These are phyloP conservation scores for Augochlora pura DNA, from an alignment of 1,140 invertebrate species.

Conservation along the genomic window DNA sequence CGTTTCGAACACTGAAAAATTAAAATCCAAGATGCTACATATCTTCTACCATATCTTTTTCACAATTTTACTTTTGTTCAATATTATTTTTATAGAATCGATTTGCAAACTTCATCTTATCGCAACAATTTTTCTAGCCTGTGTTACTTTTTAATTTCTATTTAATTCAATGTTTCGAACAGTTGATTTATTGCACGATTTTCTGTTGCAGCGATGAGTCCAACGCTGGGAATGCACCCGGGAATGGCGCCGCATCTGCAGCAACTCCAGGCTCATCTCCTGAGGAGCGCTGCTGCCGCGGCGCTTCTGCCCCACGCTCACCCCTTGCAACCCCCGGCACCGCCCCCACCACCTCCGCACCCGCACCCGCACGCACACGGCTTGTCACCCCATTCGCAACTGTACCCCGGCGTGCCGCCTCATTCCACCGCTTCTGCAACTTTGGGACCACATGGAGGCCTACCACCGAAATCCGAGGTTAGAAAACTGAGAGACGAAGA, in stretches of 20 bases:
- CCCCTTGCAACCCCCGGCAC: constrained; percentile 78
- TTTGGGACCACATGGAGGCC: constrained; percentile 72
- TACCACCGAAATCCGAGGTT: constrained; percentile 78
- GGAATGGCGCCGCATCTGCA: constrained; percentile 86
- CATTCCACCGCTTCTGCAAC: constrained; percentile 74
- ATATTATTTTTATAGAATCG: no score
- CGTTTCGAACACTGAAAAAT: no score
- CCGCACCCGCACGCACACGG: constrained; percentile 70
- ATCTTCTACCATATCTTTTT: no score
- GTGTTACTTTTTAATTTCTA: no score
- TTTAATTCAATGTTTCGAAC: no score
- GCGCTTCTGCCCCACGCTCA: constrained; percentile 81
- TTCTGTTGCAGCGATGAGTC: constrained; percentile 80
- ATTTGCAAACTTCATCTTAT: no score
- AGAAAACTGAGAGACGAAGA: no score
- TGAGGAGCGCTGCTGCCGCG: constrained; percentile 83
- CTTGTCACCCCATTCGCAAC: constrained; percentile 70
- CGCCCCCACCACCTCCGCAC: constrained; percentile 78
- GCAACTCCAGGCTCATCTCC: constrained; percentile 88
- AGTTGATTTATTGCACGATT: neutral
- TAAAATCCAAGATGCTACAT: no score
- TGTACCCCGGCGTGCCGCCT: constrained; percentile 75
- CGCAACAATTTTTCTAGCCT: no score
- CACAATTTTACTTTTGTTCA: no score
- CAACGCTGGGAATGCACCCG: constrained; percentile 85